Conservation (phyloP, 2,113 vertebrate species). For the Sigmodon hispidus region DNA sequence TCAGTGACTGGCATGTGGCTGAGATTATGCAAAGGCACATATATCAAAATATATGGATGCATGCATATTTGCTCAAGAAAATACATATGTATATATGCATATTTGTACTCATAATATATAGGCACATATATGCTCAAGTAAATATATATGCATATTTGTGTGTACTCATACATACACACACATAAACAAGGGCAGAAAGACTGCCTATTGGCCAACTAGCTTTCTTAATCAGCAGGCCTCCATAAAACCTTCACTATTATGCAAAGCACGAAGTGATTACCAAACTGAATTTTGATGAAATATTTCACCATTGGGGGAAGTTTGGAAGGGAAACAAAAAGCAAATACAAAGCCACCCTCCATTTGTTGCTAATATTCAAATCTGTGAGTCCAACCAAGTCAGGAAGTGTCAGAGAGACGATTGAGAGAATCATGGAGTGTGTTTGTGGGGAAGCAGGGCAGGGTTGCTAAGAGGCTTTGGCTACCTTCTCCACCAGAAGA, state of each 20-base stretch:
- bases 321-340: not conserved
- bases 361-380: not conserved
- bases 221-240: not conserved
- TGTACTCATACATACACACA: not conserved
- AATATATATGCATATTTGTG: not conserved
- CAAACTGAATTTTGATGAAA: slow-evolving; percentile 34
- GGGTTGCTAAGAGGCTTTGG: not conserved
- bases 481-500: not conserved
- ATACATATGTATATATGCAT: not conserved
- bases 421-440: not conserved
- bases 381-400: not conserved
- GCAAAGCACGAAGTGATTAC: not conserved
- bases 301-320: not conserved
- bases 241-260: not conserved
- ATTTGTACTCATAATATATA: not conserved
- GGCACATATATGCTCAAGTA: not conserved
- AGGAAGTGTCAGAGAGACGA: not conserved
- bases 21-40: not conserved
- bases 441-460: not conserved
- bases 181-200: not conserved
- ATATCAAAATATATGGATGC: not conserved
- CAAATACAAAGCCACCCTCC: not conserved
- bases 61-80: not conserved
- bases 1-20: not conserved
- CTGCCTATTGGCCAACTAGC: not conserved